phyloP scores from a whole-genome alignment of 2,113 vertebrate species.

The Natator depressus region DNA sequence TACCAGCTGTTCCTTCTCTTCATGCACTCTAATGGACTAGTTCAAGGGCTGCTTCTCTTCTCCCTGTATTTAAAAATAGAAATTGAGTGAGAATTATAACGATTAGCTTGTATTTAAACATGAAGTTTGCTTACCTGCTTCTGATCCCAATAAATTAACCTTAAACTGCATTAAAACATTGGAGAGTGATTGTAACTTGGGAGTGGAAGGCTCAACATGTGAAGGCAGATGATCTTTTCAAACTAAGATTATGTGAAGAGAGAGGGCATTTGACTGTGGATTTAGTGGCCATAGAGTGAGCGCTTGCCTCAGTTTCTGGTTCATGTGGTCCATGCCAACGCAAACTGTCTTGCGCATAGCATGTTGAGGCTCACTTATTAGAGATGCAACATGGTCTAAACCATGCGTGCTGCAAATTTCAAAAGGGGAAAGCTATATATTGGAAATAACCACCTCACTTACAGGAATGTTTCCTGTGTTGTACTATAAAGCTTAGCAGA shows the following conservation, averaged over 20 bases:
- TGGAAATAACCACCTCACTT: neutral
- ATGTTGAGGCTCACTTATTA: neutral
- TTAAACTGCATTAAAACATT: neutral
- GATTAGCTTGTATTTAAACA: neutral
- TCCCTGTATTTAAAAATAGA: neutral
- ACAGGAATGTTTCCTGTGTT: neutral
- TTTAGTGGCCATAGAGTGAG: neutral
- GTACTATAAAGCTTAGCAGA: neutral
- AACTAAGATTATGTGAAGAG: neutral
- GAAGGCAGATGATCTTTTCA: neutral
- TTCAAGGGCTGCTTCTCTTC: neutral
- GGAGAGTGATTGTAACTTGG: neutral
- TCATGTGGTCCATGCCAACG: neutral
- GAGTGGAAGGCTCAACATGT: neutral
- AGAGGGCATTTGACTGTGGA: neutral
- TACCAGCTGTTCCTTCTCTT: neutral
- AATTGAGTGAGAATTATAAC: neutral
- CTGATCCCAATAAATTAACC: neutral
- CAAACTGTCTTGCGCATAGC: neutral
- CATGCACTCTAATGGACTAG: neutral
- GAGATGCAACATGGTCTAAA: neutral
- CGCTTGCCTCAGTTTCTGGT: neutral
- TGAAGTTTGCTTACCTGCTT: neutral
- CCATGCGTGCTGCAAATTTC: neutral
- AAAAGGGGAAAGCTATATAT: neutral